Evolutionary conservation across 2,113 vertebrate genomes (phyloP).

Genomic region (Caloenas nicobarica): DNA sequence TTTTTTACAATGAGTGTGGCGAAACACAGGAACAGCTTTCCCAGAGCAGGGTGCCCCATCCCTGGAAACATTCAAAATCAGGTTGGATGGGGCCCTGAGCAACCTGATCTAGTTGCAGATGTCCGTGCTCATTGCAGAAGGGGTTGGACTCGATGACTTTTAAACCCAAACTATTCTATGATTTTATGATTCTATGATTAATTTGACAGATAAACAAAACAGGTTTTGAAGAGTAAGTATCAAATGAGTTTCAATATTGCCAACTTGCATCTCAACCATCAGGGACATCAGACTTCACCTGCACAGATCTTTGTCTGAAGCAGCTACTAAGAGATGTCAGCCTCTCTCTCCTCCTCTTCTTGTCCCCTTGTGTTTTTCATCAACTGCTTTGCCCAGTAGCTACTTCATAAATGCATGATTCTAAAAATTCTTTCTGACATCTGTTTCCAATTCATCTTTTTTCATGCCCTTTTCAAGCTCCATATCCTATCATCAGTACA

Average conservation of each 20-base stretch:
- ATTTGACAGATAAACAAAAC: neutral
- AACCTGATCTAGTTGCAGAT: too few species aligned
- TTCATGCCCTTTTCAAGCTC: neutral
- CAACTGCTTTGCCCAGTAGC: neutral
- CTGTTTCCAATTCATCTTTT: conserved; percentile 26
- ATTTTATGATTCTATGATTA: neutral
- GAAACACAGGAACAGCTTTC: neutral
- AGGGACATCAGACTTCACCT: neutral
- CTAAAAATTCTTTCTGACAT: conserved; percentile 35
- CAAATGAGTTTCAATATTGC: neutral
- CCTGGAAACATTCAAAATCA: neutral
- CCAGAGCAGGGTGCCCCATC: neutral
- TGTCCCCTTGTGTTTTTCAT: conserved; percentile 2
- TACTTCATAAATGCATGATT: neutral
- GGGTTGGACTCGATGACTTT: too few species aligned
- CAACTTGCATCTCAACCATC: neutral
- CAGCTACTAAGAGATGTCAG: neutral
- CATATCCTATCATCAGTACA: neutral
- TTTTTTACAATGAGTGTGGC: neutral
- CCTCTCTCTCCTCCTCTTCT: neutral
- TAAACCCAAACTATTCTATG: too few species aligned
- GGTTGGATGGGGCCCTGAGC: neutral
- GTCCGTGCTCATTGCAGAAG: too few species aligned
- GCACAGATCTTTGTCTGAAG: neutral
- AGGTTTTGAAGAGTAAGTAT: neutral